These are phyloP conservation scores for Taxidea taxus DNA, from an alignment of 2,113 vertebrate genomes.

Conservation along the genomic window DNA sequence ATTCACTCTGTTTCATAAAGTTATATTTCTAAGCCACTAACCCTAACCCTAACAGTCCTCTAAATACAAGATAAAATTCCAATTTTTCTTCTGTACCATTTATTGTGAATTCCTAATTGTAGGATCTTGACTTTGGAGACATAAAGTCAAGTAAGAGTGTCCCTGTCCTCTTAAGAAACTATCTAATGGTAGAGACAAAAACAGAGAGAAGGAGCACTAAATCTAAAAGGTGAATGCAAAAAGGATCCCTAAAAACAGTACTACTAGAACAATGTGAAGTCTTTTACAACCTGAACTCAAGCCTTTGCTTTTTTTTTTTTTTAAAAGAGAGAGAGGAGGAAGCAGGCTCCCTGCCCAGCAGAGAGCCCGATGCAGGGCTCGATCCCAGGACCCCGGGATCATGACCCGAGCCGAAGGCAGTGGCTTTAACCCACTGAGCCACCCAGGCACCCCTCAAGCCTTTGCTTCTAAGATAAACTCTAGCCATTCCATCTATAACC, in stretches of 20 bases:
- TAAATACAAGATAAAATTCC: conserved; percentile 35
- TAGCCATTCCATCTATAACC: neutral
- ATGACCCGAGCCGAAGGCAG: too few relatives aligned
- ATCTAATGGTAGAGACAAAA: neutral
- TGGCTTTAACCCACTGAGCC: too few relatives aligned
- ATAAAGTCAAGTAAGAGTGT: neutral
- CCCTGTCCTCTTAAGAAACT: neutral
- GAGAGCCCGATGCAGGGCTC: too few relatives aligned
- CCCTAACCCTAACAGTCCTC: neutral
- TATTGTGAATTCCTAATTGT: neutral
- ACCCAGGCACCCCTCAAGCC: too few relatives aligned
- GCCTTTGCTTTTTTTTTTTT: too few relatives aligned
- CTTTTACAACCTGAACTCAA: neutral
- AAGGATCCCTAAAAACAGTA: neutral
- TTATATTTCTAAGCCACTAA: neutral
- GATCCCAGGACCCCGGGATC: too few relatives aligned
- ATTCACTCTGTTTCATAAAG: neutral
- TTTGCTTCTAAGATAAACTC: neutral
- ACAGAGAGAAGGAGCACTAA: neutral
- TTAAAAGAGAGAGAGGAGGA: too few relatives aligned
- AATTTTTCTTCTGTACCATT: neutral
- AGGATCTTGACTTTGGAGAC: neutral
- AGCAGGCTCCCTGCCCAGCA: too few relatives aligned
- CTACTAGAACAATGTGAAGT: neutral
- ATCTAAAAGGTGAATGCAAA: neutral